phyloP scores from a whole-genome alignment of 2,113 vertebrate genomes.

The Heptranchias perlo region DNA sequence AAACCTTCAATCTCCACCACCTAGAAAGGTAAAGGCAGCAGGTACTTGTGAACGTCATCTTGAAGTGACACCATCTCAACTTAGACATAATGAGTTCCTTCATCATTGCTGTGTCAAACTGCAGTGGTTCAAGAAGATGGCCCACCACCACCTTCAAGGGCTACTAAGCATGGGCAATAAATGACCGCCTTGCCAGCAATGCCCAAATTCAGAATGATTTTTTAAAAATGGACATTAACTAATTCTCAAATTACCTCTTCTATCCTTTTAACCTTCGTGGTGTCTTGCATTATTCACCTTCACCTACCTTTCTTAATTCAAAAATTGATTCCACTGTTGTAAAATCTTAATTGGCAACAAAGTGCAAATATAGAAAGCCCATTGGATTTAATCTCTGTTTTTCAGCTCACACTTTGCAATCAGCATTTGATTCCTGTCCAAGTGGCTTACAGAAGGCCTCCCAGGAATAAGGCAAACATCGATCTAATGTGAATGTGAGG shows the following conservation, averaged over 20 bases:
- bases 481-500: slow-evolving; percentile 3
- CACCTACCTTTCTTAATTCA: not conserved
- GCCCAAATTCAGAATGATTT: not conserved
- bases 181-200: not conserved
- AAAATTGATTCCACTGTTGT: not conserved
- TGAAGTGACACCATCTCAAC: not conserved
- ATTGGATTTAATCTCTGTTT: slow-evolving; percentile 12
- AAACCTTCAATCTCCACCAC: not conserved
- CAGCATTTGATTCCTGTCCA: not conserved
- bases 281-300: not conserved
- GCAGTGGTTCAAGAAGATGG: not conserved
- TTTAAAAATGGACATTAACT: no score
- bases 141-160: not conserved
- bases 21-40: not conserved
- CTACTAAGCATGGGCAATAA: not conserved
- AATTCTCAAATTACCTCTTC: not conserved
- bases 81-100: not conserved
- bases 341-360: not conserved
- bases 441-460: not conserved
- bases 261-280: not conserved
- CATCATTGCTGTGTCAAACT: not conserved
- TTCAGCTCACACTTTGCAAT: not conserved
- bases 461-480: not conserved
- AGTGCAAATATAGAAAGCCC: not conserved
- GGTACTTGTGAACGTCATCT: not conserved